These are phyloP conservation scores for Meiosimyza decipiens DNA, from an alignment of 2,888 invertebrate genomes.

Conservation along the genomic window DNA sequence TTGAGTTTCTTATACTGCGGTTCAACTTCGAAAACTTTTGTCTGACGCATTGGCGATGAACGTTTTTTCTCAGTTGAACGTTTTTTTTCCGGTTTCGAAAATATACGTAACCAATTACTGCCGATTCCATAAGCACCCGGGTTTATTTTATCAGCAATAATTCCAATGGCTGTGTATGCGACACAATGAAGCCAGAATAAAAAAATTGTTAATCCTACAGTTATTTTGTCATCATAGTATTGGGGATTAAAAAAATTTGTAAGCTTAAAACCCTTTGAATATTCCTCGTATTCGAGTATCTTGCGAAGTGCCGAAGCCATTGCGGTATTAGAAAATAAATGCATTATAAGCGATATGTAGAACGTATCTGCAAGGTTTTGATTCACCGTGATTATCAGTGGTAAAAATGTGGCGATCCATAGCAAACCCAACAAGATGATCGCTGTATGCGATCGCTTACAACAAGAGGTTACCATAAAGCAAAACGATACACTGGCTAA, in stretches of 20 bases:
- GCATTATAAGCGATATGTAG: slow-evolving; percentile 25
- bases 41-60: slow-evolving; percentile 62
- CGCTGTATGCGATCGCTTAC: slow-evolving; percentile 62
- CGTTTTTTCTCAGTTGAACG: slow-evolving; percentile 30
- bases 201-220: background rate
- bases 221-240: background rate
- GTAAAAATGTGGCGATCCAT: slow-evolving; percentile 79
- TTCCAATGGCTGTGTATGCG: slow-evolving; percentile 8
- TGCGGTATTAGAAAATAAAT: slow-evolving; percentile 77
- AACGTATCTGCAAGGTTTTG: too few relatives aligned
- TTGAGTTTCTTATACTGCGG: slow-evolving; percentile 65
- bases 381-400: slow-evolving; percentile 69
- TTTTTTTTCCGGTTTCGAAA: slow-evolving; percentile 64
- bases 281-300: slow-evolving; percentile 45
- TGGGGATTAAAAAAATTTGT: background rate
- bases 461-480: slow-evolving; percentile 76
- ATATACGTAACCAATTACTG: slow-evolving; percentile 67
- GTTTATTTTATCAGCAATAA: background rate
- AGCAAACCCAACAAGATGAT: slow-evolving; percentile 77
- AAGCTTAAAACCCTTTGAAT: background rate
- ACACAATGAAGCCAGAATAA: background rate
- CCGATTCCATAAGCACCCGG: too few relatives aligned
- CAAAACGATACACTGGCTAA: slow-evolving; percentile 77
- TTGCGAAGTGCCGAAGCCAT: slow-evolving; percentile 69
- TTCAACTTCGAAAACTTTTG: slow-evolving; percentile 67